Percentiles rank a stretch among this genome's conserved stretches.
These are phyloP conservation scores for Phengaris alcon DNA, from an alignment of 2,888 invertebrate genomes.

Conservation along the genomic window DNA sequence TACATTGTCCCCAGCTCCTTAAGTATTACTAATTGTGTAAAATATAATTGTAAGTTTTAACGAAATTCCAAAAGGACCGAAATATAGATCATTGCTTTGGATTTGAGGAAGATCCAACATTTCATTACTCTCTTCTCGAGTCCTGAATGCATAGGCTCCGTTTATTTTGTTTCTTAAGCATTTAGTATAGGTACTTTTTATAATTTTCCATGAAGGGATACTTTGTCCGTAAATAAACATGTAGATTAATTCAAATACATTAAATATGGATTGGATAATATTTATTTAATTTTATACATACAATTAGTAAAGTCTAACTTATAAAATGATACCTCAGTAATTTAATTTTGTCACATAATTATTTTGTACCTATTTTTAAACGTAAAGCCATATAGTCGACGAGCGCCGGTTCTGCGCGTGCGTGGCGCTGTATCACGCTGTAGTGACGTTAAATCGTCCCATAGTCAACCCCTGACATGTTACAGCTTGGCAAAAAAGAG, in stretches of 20 bases:
- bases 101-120: slow-evolving; percentile 10
- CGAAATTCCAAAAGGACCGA: slow-evolving; percentile 25
- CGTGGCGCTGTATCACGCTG: neutral
- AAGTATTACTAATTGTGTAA: slow-evolving; percentile 10
- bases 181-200: neutral
- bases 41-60: slow-evolving; percentile 25
- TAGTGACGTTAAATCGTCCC: neutral
- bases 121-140: neutral
- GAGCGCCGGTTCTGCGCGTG: neutral
- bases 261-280: neutral
- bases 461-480: neutral
- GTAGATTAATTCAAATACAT: neutral
- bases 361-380: neutral
- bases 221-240: neutral
- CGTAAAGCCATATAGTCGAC: slow-evolving; percentile 20
- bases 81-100: slow-evolving; percentile 11
- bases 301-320: slow-evolving; percentile 11
- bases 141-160: neutral
- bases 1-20: too few relatives aligned
- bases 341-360: slow-evolving; percentile 1
- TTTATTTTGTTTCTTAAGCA: slow-evolving; percentile 12
- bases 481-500: neutral
- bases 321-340: slow-evolving; percentile 22
- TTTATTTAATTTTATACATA: slow-evolving; percentile 21
- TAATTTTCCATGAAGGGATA: neutral